phyloP scores from a whole-genome alignment of 2,113 vertebrate genomes.

The Cichladusa arquata region DNA sequence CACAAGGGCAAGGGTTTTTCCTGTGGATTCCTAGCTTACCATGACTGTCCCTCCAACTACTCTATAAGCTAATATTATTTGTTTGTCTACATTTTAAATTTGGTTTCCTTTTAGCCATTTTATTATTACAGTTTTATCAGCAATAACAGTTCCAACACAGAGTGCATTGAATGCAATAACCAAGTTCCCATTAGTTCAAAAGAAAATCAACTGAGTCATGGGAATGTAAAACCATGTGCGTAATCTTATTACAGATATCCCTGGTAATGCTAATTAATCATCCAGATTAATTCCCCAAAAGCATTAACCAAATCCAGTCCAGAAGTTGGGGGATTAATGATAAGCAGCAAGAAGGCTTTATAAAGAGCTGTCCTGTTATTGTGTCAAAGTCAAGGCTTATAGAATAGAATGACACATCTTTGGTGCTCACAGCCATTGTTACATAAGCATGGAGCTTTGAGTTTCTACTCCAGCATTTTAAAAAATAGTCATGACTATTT shows the following conservation, averaged over 20 bases:
- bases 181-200: neutral
- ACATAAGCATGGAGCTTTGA: neutral
- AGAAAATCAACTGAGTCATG: neutral
- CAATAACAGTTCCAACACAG: neutral
- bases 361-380: neutral
- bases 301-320: constrained; percentile 49
- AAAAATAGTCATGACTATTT: neutral
- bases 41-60: neutral
- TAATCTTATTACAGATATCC: constrained; percentile 57
- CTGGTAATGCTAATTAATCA: constrained; percentile 48
- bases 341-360: constrained; percentile 6
- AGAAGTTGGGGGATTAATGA: constrained; percentile 35
- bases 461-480: neutral
- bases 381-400: neutral
- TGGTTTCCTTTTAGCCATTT: neutral
- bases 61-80: neutral
- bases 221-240: neutral
- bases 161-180: neutral
- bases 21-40: neutral
- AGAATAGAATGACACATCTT: neutral
- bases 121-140: neutral
- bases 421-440: neutral
- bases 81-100: neutral
- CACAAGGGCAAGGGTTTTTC: neutral
- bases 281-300: constrained; percentile 28